These are phyloP conservation scores for Scomber colias DNA, from an alignment of 2,113 vertebrate species.

Conservation along the genomic window DNA sequence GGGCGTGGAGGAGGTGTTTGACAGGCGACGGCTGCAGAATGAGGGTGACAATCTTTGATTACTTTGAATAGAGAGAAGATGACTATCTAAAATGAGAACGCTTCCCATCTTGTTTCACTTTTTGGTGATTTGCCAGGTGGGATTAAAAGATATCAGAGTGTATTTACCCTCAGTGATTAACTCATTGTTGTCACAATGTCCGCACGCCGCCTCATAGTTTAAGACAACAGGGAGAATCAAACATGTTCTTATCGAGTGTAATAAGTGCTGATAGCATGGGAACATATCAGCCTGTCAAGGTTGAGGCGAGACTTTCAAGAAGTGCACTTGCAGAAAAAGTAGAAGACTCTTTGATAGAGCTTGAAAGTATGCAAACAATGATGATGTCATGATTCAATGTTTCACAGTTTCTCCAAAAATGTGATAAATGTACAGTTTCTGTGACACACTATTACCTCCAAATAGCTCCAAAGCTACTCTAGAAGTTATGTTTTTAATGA, in stretches of 20 bases:
- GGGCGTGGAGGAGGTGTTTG: conserved; percentile 35
- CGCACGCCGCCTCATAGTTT: background rate
- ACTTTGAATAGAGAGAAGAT: conserved; percentile 45
- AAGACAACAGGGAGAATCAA: conserved; percentile 5
- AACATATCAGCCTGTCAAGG: background rate
- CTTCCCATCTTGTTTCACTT: conserved; percentile 10
- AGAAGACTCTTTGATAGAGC: background rate
- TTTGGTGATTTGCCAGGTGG: conserved; percentile 4
- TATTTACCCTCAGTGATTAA: conserved; percentile 29
- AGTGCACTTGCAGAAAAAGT: background rate
- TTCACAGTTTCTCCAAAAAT: too few species aligned
- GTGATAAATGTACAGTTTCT: too few species aligned
- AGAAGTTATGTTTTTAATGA: background rate
- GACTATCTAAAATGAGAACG: conserved; percentile 54
- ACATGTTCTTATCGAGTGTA: background rate
- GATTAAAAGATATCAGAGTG: conserved; percentile 27
- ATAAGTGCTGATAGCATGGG: background rate
- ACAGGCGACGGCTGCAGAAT: conserved; percentile 54
- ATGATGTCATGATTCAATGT: too few species aligned
- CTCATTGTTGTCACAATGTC: conserved; percentile 1
- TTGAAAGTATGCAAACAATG: background rate
- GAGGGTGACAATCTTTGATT: conserved; percentile 37
- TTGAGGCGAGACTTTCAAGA: too few species aligned
- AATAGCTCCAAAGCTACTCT: background rate
- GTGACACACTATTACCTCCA: too few species aligned